A percentile compares a stretch with the other conserved stretches of the same genome.
phyloP scores from a whole-genome alignment of 1,140 invertebrate genomes.

The Drosophila eugracilis region DNA sequence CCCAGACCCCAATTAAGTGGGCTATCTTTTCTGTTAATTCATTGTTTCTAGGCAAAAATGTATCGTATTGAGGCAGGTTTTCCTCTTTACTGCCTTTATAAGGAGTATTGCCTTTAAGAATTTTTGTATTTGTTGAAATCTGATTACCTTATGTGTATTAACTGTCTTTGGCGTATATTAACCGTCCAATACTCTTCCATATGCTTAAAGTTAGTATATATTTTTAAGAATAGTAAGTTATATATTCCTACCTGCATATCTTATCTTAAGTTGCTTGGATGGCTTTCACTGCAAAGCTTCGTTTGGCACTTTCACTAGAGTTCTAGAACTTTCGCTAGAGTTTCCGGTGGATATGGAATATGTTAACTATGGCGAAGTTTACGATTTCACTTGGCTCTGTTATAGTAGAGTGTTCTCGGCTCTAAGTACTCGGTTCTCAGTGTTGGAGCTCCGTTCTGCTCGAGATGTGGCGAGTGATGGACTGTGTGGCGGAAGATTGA shows the following conservation, averaged over 20 bases:
- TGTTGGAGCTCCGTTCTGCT: slow-evolving; percentile 46
- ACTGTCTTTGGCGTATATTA: not conserved
- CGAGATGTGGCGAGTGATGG: slow-evolving; percentile 71
- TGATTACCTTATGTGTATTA: too few relatives aligned
- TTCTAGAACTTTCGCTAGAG: slow-evolving; percentile 36
- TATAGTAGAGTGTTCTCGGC: slow-evolving; percentile 4
- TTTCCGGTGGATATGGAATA: slow-evolving; percentile 7
- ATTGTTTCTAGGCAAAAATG: not conserved
- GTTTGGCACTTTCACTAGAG: slow-evolving; percentile 38
- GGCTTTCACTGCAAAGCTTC: slow-evolving; percentile 20
- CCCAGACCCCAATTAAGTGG: not conserved
- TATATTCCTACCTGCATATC: slow-evolving; percentile 46
- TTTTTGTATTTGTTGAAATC: too few relatives aligned
- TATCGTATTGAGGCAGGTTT: slow-evolving; percentile 6
- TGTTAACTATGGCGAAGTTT: not conserved
- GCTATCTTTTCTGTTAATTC: not conserved
- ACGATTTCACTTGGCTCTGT: slow-evolving; percentile 12
- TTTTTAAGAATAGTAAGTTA: too few relatives aligned
- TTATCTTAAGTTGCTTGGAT: slow-evolving; percentile 14
- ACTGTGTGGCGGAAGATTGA: slow-evolving; percentile 77
- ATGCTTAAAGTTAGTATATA: not conserved
- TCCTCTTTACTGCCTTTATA: not conserved
- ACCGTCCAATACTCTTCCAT: not conserved
- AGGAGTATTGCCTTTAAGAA: not conserved
- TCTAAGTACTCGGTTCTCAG: slow-evolving; percentile 13